Evolutionary conservation across 2,113 vertebrate genomes (phyloP), one percentile per base, ranked within the genome.

Genomic region (Cyprinodon brontotheroides): DNA sequence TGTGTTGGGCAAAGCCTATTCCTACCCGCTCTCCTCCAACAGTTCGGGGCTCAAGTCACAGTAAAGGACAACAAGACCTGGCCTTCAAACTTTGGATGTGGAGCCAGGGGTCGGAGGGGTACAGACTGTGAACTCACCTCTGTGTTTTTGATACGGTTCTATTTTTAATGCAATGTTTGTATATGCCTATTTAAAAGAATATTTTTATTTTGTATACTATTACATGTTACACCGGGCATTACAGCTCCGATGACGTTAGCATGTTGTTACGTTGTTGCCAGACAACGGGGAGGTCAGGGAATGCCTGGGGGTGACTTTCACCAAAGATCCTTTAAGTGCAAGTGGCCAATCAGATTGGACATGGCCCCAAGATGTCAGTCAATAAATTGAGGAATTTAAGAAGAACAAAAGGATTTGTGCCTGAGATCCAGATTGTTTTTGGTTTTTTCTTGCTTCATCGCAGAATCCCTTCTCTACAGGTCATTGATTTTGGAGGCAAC

Each of bases 171-270:
- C 95, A 41, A 95, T 95, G 94, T 99, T 99, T 99, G 95, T 98
- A 98, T 96, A 86, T 79, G 86, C 89, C 95, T 99, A 99, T 99
- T 99, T 99, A 99, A 99, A 91, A 94, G 86, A 96, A 96, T 97
- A 97, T 98, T 98, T 98, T 98, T 99, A 99, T 99, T 99, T 99
- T 99, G 96, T 99, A 98, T 98, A 98, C 96, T 95, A 94, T 96
- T 96, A 90, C 80, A 36, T 89, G 86, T 90, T 85, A 81, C 86
- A 71, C 86, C 80, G 90, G 92, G 93, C 92, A 92, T 94, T 94
- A 90, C 83, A 74, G 81, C 78, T 60, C 82, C 82, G 80, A 89
- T 62, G 41, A 86, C 89, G 75, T 87, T 37, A 74, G 85, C 87
- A 87, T 91, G 85, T 88, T 78, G 76, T 90, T 86, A 86, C 75